phyloP scores from a whole-genome alignment of 2,888 invertebrate species.

The Notodromas monacha region DNA sequence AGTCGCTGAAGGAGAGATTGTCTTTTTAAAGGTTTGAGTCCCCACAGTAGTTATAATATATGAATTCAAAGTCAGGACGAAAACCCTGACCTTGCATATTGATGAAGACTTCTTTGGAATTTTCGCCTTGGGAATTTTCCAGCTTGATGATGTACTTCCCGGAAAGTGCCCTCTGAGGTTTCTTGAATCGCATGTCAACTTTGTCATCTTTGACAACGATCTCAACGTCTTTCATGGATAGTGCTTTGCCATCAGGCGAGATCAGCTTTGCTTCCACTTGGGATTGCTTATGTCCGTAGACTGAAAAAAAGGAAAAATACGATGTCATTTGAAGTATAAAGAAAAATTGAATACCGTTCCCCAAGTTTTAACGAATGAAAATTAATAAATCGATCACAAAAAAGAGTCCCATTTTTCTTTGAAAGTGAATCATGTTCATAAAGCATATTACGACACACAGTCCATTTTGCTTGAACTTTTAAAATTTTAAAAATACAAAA shows the following conservation, averaged over 20 bases:
- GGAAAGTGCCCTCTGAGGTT: constrained; percentile 47
- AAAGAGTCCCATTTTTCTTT: not conserved
- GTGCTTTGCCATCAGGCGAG: constrained; percentile 60
- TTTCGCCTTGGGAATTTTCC: constrained; percentile 72
- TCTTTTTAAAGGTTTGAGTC: no score
- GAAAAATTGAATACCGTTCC: no score
- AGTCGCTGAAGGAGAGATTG: no score
- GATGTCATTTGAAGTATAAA: no score
- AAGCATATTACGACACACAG: no score
- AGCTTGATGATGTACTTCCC: constrained; percentile 77
- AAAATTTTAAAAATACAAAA: no score
- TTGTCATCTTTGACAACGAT: constrained; percentile 68
- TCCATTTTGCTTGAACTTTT: no score
- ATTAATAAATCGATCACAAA: no score
- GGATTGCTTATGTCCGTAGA: constrained; percentile 54
- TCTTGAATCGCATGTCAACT: constrained; percentile 59
- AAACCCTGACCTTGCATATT: constrained; percentile 34
- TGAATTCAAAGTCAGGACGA: not conserved
- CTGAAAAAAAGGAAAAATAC: no score
- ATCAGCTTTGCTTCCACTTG: constrained; percentile 61
- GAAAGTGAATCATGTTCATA: no score
- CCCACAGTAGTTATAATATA: no score
- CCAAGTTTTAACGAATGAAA: no score
- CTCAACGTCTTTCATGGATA: constrained; percentile 61
- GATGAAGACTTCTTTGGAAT: constrained; percentile 42